phyloP scores from a whole-genome alignment of 2,113 vertebrate genomes.

The cat (Felis catus) region F.catus_Fca126_mat1.0 CM031412.1:43489001-43489500 shows the following conservation, averaged over 20 bases:
- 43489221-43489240: neutral
- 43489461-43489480: neutral
- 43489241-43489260: neutral
- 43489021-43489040: neutral
- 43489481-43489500: constrained; percentile 10
- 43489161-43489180: neutral
- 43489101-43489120: neutral
- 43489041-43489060: neutral
- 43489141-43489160: neutral
- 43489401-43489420: constrained; percentile 37
- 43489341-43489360: neutral
- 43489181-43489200: neutral
- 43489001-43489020: neutral
- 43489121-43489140: neutral
- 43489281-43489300: neutral
- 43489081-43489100: neutral
- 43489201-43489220: neutral
- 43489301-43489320: constrained; percentile 8
- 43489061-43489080: neutral
- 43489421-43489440: constrained; percentile 35
- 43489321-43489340: neutral
- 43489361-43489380: neutral
- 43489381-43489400: constrained; percentile 45
- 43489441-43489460: constrained; percentile 46
- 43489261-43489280: neutral